Base-by-base conservation (phyloP, 1,140 invertebrate species). In the Brachionus sp. region DNA sequence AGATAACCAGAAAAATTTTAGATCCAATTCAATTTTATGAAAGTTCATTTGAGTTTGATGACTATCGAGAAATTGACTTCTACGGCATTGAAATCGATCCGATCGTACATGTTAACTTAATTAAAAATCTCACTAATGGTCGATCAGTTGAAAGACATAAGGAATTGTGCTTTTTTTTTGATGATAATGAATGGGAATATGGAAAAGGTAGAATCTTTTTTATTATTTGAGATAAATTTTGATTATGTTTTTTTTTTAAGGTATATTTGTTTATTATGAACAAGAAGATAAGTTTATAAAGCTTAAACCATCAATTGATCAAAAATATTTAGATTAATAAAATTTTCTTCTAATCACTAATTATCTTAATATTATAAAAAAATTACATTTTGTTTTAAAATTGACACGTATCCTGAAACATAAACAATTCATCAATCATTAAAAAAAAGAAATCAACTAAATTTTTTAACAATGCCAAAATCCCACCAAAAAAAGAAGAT, bases 121-220 rank as follows among this genome's bases (percentile, higher is more conserved):
- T 78, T 19, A 78, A 62, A 37, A 25, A 50, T 29, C 37, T 57
- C 13, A 78, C 75, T 37, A 37, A 37, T 57, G 75, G 75, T 33
- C 23, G 33, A 13, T 46, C 39, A 16, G 75, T 29, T n/a, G 42
- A n/a, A 10, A 9, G 3, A 12, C 7, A 78, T 50, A 53, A 39
- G 53, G 50, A 13, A 33, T 53, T 53, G 12, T 78, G n/a, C 46
- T 78, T 12, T 62, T 78, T 78, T 53, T 62, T 78, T n/a, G 25
- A 29, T n/a, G 44, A 78, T 3, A 78, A 78, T 37, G 75, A 78
- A 78, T 78, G 75, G 75, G 44, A 78, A 16, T 1, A 42, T 33
- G 53, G 42, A 35, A 37, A 6, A 57, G 75, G 75, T 78, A 35
- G 16, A 23, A n/a, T n/a, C n/a, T n/a, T n/a, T 46, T 25, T 78